Evolutionary conservation across 1,140 invertebrate genomes (phyloP).

Genomic region (Coelopa frigida): DNA sequence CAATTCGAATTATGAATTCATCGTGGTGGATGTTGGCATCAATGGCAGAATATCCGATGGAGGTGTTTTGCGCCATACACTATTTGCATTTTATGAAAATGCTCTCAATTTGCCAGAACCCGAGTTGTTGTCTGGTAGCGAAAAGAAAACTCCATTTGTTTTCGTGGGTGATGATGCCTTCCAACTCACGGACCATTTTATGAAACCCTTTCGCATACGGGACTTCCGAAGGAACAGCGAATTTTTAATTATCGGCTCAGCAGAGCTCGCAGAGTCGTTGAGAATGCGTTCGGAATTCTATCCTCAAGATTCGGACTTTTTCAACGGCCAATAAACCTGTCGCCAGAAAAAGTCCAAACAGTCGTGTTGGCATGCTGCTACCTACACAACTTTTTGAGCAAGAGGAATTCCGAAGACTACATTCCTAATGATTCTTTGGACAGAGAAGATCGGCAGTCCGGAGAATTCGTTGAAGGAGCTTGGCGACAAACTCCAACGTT

Average conservation of each 20-base stretch:
- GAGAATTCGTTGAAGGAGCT: too few species aligned
- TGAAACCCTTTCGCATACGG: constrained; percentile 49
- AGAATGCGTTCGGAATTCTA: too few species aligned
- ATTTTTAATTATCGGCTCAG: not conserved
- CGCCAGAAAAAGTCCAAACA: too few species aligned
- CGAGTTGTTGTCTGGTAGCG: constrained; percentile 43
- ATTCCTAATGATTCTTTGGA: too few species aligned
- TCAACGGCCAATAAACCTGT: too few species aligned
- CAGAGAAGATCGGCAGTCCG: too few species aligned
- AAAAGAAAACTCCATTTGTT: constrained; percentile 48
- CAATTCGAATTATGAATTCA: constrained; percentile 45
- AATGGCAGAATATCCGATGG: constrained; percentile 43
- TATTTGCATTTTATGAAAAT: constrained; percentile 20
- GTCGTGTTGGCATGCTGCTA: too few species aligned
- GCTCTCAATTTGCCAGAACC: not conserved
- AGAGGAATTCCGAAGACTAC: too few species aligned
- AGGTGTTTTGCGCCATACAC: constrained; percentile 31
- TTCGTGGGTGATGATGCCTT: constrained; percentile 50
- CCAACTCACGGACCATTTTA: constrained; percentile 34
- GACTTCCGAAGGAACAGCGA: not conserved
- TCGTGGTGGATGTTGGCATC: constrained; percentile 42
- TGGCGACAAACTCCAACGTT: too few species aligned
- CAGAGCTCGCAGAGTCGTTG: too few species aligned
- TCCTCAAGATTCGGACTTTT: too few species aligned
- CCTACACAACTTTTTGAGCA: too few species aligned